Base-by-base conservation (phyloP, 1,140 invertebrate genomes). In the Anadara kagoshimensis region DNA sequence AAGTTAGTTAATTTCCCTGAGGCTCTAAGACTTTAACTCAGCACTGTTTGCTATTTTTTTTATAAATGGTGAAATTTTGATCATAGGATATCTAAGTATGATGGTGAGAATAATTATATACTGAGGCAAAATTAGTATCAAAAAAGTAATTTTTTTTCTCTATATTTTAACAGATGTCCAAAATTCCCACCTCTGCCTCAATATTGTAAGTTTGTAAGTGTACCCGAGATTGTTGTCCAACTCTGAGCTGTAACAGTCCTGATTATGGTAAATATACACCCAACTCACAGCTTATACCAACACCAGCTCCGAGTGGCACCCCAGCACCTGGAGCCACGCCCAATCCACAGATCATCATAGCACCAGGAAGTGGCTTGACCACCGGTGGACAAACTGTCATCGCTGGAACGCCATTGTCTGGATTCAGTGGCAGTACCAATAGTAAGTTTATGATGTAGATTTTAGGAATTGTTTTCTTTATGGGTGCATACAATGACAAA, bases 171-270 rank as follows among this genome's bases (percentile, higher is more conserved):
- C 73, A 85, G 83, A 72, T 85, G 83, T 62, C 81, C 83, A 58
- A 26, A 69, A n/a, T 82, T 82, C 63, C 83, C 83, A 53, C 49
- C 78, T 1, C 61, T 83, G 43, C 83, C 83, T 14, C 65, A 24
- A 47, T 85, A 81, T 69, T 85, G 83, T 73, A 69, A 56, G 1
- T 64, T 47, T 26, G 69, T 76, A 12, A 75, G 74, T 8, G 73
- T 85, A 14, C 81, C 83, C 14, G 83, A 12, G 81, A 83, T 56
- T 85, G 83, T 66, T 85, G 83, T 61, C 78, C 70, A 41, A 70
- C 66, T 14, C 45, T 85, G 2, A 68, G 53, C 51, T 85, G 83
- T 72, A 78, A 83, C 57, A 79, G 82, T 45, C 83, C 83, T n/a
- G 77, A 71, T 47, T 76, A 75, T 36, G 81, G 81, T 22, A 75